Conservation (phyloP, 2,113 vertebrate genomes). For the Actenoides hombroni region DNA sequence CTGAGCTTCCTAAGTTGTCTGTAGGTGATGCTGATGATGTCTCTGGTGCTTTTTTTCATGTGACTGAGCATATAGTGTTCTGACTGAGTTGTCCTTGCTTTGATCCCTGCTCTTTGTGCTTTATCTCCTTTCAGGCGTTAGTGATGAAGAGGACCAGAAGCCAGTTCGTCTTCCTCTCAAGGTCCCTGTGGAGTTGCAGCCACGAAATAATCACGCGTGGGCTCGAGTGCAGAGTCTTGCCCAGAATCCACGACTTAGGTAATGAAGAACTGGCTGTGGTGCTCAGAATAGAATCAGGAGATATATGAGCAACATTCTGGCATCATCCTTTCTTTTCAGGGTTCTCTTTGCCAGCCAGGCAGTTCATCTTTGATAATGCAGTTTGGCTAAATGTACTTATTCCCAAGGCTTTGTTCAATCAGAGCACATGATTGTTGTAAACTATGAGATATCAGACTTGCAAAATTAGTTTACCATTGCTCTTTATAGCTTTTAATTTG, state of each 20-base stretch:
- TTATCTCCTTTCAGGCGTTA: constrained; percentile 79
- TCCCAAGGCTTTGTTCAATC: not conserved
- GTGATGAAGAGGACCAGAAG: constrained; percentile 98
- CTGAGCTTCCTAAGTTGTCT: not conserved
- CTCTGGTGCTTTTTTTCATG: not conserved
- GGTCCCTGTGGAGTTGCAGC: constrained; percentile 93
- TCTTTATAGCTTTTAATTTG: not conserved
- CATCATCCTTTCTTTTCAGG: not conserved
- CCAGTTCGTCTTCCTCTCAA: constrained; percentile 93
- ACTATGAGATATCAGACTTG: not conserved
- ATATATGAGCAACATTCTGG: not conserved
- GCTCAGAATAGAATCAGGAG: not conserved
- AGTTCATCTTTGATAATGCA: not conserved
- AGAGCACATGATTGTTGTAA: not conserved
- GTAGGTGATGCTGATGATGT: not conserved
- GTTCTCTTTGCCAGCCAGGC: not conserved
- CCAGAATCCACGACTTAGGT: constrained; percentile 98
- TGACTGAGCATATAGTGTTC: not conserved
- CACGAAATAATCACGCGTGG: constrained; percentile 94
- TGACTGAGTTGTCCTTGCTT: not conserved
- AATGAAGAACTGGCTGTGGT: not conserved
- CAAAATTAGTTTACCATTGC: not conserved
- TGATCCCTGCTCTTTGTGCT: not conserved
- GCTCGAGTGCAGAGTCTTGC: constrained; percentile 94
- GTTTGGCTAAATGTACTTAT: not conserved